phyloP scores from a whole-genome alignment of 2,113 vertebrate species.

The Odocoileus hemionus region DNA sequence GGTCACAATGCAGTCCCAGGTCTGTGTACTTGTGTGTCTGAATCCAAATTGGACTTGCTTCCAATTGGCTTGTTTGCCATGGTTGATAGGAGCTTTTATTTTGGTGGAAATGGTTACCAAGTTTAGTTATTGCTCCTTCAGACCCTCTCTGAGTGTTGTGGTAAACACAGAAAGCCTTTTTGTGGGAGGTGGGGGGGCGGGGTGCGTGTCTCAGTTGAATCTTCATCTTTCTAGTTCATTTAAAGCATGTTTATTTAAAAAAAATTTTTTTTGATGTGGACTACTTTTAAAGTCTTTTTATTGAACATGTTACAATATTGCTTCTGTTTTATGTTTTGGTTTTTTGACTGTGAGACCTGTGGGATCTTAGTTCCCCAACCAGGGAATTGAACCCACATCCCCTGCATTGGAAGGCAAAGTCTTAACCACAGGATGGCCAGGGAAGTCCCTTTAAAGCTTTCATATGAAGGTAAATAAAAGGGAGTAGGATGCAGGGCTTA shows the following conservation, averaged over 20 bases:
- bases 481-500: neutral
- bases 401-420: neutral
- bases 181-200: fast-evolving
- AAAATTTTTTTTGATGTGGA: neutral
- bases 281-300: neutral
- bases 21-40: neutral
- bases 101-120: neutral
- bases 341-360: neutral
- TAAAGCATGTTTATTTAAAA: neutral
- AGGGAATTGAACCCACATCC: neutral
- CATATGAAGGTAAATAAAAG: neutral
- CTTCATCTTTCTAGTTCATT: neutral
- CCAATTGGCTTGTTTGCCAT: neutral
- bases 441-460: neutral
- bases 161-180: neutral
- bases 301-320: neutral
- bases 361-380: neutral
- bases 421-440: neutral
- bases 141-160: neutral
- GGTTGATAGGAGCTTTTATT: neutral
- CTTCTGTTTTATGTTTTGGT: neutral
- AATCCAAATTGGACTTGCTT: neutral
- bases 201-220: neutral
- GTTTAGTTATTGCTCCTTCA: neutral
- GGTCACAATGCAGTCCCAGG: neutral